These are phyloP conservation scores for Semnornis frantzii DNA, from an alignment of 2,113 vertebrate species.

Conservation along the genomic window DNA sequence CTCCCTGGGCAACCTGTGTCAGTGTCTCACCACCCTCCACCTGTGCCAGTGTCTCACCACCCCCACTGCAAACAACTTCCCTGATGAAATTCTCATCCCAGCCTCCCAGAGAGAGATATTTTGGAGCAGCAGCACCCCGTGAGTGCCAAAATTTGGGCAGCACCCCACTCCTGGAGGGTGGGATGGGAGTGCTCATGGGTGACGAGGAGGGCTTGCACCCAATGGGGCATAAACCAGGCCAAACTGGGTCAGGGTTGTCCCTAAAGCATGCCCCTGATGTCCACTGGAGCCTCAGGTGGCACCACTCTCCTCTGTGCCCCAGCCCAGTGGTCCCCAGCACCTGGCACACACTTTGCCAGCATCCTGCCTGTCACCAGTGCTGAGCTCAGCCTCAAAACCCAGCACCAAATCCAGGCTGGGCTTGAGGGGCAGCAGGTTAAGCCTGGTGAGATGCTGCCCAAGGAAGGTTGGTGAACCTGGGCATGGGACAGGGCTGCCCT, in stretches of 20 bases:
- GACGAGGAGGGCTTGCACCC: not conserved
- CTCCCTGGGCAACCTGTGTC: too few relatives aligned
- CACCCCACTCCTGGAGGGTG: not conserved
- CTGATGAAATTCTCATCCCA: not conserved
- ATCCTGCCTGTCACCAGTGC: not conserved
- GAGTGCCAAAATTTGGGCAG: not conserved
- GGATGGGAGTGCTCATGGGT: not conserved
- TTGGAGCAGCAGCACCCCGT: not conserved
- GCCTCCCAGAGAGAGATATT: not conserved
- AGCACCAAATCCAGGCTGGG: not conserved
- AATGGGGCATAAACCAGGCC: accelerated
- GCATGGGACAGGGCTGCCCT: not conserved
- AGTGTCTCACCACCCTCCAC: too few relatives aligned
- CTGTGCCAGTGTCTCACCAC: too few relatives aligned
- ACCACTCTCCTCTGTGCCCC: accelerated
- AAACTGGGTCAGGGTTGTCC: not conserved
- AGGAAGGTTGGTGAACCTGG: not conserved
- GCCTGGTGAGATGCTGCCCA: not conserved
- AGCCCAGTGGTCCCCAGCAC: not conserved
- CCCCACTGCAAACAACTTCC: too few relatives aligned
- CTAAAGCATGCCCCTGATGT: not conserved
- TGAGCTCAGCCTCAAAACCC: not conserved
- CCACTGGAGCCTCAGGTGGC: not conserved
- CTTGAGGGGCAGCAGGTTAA: not conserved
- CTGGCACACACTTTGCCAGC: not conserved